These are phyloP conservation scores for Orestias chungarensis DNA, from an alignment of 2,797 vertebrate species.

Conservation along the genomic window DNA sequence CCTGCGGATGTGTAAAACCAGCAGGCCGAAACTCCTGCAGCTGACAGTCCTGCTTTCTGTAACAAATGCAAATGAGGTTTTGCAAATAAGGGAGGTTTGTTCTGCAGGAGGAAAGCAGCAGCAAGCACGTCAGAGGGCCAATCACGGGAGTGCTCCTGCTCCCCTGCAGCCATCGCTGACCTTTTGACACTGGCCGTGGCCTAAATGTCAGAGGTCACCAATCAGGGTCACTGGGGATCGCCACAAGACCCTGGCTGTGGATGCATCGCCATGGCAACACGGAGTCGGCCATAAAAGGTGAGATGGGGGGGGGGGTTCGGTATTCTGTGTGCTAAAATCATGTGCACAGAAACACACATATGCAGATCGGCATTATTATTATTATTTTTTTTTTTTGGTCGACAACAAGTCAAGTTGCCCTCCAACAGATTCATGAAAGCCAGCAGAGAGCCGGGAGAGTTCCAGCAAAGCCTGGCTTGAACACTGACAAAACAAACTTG, in stretches of 20 bases:
- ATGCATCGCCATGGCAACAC: slow-evolving; percentile 78
- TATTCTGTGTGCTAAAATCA: slow-evolving; percentile 52
- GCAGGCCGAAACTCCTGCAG: slow-evolving; percentile 33
- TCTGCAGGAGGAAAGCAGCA: slow-evolving; percentile 45
- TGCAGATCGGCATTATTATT: slow-evolving; percentile 30
- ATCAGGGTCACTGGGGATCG: slow-evolving; percentile 73
- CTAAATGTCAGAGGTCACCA: slow-evolving; percentile 79
- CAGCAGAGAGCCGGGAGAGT: slow-evolving; percentile 38
- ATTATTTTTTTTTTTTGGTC: slow-evolving; percentile 8
- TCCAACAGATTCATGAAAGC: slow-evolving; percentile 24
- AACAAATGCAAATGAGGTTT: slow-evolving; percentile 60
- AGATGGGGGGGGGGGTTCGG: slow-evolving; percentile 49
- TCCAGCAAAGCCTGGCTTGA: slow-evolving; percentile 13
- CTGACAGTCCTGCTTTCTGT: slow-evolving; percentile 23
- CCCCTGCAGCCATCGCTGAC: slow-evolving; percentile 81
- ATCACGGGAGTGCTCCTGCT: slow-evolving; percentile 79
- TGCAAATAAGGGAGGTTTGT: slow-evolving; percentile 38
- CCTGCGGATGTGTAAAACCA: slow-evolving; percentile 40
- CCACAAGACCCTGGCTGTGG: slow-evolving; percentile 68
- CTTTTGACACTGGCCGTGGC: slow-evolving; percentile 79
- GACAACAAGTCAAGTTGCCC: slow-evolving; percentile 16
- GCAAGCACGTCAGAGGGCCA: slow-evolving; percentile 69
- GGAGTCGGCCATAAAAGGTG: slow-evolving; percentile 50
- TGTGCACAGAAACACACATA: slow-evolving; percentile 21
- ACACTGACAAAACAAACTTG: slow-evolving; percentile 5